Percentiles rank a stretch among this genome's conserved stretches.
phyloP scores from a whole-genome alignment of 1,140 invertebrate species.

The Teleogryllus occipitalis region DNA sequence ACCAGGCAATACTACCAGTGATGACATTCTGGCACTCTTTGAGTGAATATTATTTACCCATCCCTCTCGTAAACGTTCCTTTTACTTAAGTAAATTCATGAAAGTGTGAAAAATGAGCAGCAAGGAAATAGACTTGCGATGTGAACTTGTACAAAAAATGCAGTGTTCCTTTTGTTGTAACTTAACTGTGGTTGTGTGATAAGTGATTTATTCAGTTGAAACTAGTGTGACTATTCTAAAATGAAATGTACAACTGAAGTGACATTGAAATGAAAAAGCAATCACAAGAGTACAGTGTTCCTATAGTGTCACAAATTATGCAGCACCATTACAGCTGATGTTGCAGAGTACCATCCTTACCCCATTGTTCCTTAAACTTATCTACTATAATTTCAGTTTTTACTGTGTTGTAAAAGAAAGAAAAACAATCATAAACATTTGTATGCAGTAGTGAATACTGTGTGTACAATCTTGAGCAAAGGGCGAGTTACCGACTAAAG shows the following conservation, averaged over 20 bases:
- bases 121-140: neutral
- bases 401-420: neutral
- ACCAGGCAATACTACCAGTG: constrained; percentile 54
- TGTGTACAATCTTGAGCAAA: neutral
- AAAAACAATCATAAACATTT: neutral
- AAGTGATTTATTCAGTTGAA: neutral
- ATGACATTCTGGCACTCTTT: constrained; percentile 78
- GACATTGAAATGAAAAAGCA: neutral
- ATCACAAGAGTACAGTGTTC: constrained; percentile 9
- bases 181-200: constrained; percentile 11
- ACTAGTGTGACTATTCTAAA: constrained; percentile 14
- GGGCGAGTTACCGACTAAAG: neutral
- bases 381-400: neutral
- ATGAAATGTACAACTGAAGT: constrained; percentile 8
- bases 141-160: constrained; percentile 13
- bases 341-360: neutral
- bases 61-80: constrained; percentile 16
- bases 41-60: constrained; percentile 47
- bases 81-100: constrained; percentile 17
- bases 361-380: neutral
- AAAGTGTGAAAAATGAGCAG: constrained; percentile 7
- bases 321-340: constrained; percentile 7
- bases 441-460: constrained; percentile 1
- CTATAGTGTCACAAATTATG: constrained; percentile 16
- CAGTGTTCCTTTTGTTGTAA: constrained; percentile 10